A percentile compares a stretch with the other conserved stretches of the same genome.
phyloP scores from a whole-genome alignment of 1,140 invertebrate genomes.

The Rhagoletis zephyria region DNA sequence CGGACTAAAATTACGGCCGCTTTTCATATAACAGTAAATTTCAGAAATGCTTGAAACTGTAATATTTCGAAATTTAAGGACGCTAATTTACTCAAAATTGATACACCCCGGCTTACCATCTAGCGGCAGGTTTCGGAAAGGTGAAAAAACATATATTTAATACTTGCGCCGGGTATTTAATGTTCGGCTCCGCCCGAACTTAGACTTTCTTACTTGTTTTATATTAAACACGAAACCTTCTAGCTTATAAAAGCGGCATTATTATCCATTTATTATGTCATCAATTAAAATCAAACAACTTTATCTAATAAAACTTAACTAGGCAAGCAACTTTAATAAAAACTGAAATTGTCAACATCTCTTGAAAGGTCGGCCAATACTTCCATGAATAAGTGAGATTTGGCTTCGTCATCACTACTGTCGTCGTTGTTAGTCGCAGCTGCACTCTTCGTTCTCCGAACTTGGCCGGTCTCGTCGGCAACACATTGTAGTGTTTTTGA shows the following conservation, averaged over 20 bases:
- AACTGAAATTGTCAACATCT: slow-evolving; percentile 65
- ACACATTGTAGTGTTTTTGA: slow-evolving; percentile 63
- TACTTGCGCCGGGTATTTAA: too few species aligned
- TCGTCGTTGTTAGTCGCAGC: slow-evolving; percentile 10
- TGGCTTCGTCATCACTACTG: slow-evolving; percentile 58
- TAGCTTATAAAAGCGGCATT: not conserved
- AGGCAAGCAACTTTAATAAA: slow-evolving; percentile 54
- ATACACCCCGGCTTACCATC: too few species aligned
- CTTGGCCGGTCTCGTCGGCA: slow-evolving; percentile 55
- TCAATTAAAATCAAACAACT: slow-evolving; percentile 52
- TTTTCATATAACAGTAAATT: too few species aligned
- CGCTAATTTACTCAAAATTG: too few species aligned
- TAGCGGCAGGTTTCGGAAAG: too few species aligned
- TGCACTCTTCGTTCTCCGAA: slow-evolving; percentile 17
- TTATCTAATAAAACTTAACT: slow-evolving; percentile 35
- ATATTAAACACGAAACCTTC: not conserved
- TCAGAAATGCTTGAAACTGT: too few species aligned
- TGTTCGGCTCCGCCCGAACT: too few species aligned
- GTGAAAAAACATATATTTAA: too few species aligned
- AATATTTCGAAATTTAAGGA: too few species aligned
- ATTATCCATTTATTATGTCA: slow-evolving; percentile 45
- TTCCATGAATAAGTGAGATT: slow-evolving; percentile 71
- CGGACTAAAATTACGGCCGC: too few species aligned
- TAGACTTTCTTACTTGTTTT: too few species aligned
- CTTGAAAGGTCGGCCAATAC: slow-evolving; percentile 68